phyloP scores from a whole-genome alignment of 1,140 invertebrate genomes.

The Triops cancriformis region DNA sequence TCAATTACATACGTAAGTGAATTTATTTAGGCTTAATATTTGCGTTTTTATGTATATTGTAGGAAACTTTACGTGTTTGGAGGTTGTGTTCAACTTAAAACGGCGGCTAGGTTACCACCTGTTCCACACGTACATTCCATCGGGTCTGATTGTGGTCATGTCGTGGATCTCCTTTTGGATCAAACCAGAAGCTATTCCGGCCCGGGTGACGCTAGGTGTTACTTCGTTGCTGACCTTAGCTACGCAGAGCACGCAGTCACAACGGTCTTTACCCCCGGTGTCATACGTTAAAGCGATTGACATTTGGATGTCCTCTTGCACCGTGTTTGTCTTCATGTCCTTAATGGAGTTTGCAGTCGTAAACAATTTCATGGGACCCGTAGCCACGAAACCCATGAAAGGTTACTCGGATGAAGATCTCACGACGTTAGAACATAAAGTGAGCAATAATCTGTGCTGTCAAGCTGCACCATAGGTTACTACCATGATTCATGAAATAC shows the following conservation, averaged over 20 bases:
- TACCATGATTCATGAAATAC: too few species aligned
- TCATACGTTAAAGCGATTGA: conserved; percentile 87
- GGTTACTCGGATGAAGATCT: conserved; percentile 81
- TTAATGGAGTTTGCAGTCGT: conserved; percentile 87
- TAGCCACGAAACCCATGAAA: conserved; percentile 79
- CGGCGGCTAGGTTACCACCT: conserved; percentile 77
- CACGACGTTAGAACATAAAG: conserved; percentile 39
- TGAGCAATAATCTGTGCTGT: too few species aligned
- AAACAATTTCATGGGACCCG: conserved; percentile 82
- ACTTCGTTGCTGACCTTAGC: conserved; percentile 76
- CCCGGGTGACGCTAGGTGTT: conserved; percentile 67
- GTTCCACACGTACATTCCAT: conserved; percentile 84
- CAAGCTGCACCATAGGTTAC: too few species aligned
- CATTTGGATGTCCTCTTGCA: conserved; percentile 88
- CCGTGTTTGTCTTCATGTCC: conserved; percentile 84
- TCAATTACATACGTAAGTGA: too few species aligned
- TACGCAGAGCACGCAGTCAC: conserved; percentile 81
- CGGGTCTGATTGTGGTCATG: conserved; percentile 82
- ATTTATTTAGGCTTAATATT: too few species aligned
- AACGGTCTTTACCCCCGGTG: conserved; percentile 78
- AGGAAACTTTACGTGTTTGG: conserved; percentile 81
- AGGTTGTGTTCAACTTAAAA: conserved; percentile 71
- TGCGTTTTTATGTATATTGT: too few species aligned
- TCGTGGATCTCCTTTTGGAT: conserved; percentile 92
- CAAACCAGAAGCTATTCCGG: conserved; percentile 79